phyloP scores from a whole-genome alignment of 2,888 invertebrate species.

The Silvanus unidentatus region DNA sequence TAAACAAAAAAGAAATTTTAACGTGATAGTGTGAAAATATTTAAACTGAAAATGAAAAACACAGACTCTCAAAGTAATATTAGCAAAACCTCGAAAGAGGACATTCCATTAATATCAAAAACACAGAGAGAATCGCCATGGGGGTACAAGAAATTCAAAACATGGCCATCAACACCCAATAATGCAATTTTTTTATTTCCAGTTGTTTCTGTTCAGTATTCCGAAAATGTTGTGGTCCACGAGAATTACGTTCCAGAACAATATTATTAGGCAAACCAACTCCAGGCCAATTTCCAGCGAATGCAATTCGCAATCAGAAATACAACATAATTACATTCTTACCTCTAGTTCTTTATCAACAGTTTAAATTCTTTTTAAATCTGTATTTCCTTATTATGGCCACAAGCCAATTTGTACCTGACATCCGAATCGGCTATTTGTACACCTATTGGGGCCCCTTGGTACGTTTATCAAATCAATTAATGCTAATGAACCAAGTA shows the following conservation, averaged over 20 bases:
- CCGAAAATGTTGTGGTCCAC: constrained; percentile 65
- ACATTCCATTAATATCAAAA: constrained; percentile 64
- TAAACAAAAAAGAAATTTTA: neutral
- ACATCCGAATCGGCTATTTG: constrained; percentile 91
- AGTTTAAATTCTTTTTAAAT: constrained; percentile 98
- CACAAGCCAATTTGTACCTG: constrained; percentile 94
- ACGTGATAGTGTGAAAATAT: no score
- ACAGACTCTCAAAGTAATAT: constrained; percentile 43
- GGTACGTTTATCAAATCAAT: constrained; percentile 44
- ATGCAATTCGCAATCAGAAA: constrained; percentile 97
- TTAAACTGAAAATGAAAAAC: constrained; percentile 34
- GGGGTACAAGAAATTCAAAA: no score
- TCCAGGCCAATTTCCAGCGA: constrained; percentile 83
- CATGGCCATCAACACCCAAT: no score
- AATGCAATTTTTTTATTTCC: constrained; percentile 31
- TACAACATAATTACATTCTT: constrained; percentile 90
- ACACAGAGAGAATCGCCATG: constrained; percentile 55
- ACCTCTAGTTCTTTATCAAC: constrained; percentile 91
- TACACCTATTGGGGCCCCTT: constrained; percentile 99
- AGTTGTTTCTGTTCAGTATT: constrained; percentile 76
- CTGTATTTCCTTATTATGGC: constrained; percentile 98
- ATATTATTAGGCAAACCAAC: constrained; percentile 71
- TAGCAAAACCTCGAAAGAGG: constrained; percentile 53
- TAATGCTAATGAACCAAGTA: neutral
- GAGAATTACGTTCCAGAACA: constrained; percentile 69